Evolutionary conservation across 2,888 invertebrate species (phyloP).

Genomic region (Villa cingulata): DNA sequence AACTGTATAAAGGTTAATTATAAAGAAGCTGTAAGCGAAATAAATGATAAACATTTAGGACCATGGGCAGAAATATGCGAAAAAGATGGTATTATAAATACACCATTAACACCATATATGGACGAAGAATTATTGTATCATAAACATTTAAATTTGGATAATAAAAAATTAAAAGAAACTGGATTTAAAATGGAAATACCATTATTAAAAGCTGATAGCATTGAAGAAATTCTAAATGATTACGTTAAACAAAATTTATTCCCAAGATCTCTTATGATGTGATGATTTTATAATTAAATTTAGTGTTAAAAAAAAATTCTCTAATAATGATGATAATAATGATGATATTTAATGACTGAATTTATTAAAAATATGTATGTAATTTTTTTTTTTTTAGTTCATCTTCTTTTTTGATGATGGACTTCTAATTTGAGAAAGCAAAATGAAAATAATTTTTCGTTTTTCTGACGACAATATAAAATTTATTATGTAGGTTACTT

Average conservation of each 20-base stretch:
- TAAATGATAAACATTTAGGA: conserved; percentile 83
- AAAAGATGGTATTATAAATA: conserved; percentile 58
- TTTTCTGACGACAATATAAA: too few relatives aligned
- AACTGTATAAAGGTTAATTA: conserved; percentile 56
- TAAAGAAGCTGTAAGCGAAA: conserved; percentile 69
- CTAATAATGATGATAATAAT: too few relatives aligned
- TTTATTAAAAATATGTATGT: too few relatives aligned
- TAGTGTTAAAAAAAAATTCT: too few relatives aligned
- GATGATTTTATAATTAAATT: conserved; percentile 22
- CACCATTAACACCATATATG: conserved; percentile 79
- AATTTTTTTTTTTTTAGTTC: neutral
- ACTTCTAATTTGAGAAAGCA: too few relatives aligned
- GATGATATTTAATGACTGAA: neutral
- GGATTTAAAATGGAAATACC: conserved; percentile 51
- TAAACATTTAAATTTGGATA: conserved; percentile 64
- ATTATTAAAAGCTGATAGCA: conserved; percentile 43
- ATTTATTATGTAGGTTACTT: too few relatives aligned
- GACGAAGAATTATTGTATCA: conserved; percentile 69
- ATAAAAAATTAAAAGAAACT: conserved; percentile 45
- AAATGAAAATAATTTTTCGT: too few relatives aligned
- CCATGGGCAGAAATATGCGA: conserved; percentile 85
- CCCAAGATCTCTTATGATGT: conserved; percentile 54
- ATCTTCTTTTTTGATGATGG: too few relatives aligned
- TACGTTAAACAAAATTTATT: conserved; percentile 71
- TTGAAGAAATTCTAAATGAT: conserved; percentile 66